Evolutionary conservation across 2,797 vertebrate genomes (phyloP).

Genomic region (Malurus leucopterus): DNA sequence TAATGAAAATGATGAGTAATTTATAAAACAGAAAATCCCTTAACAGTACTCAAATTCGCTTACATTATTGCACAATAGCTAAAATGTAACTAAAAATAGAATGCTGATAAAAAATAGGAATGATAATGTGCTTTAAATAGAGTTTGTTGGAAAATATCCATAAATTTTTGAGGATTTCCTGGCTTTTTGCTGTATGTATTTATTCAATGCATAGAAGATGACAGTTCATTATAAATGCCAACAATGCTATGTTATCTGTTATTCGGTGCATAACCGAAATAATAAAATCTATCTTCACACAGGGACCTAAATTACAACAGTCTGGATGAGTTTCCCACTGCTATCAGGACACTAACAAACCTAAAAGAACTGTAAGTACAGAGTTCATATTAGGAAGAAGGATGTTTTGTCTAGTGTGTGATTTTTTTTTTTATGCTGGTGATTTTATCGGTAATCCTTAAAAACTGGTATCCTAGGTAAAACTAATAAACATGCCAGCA

Average conservation of each 20-base stretch:
- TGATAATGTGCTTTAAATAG: not conserved
- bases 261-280: not conserved
- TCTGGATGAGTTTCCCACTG: conserved; percentile 86
- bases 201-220: not conserved
- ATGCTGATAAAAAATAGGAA: not conserved
- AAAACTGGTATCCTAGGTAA: not conserved
- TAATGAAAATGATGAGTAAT: not conserved
- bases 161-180: conserved; percentile 14
- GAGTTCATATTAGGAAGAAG: not conserved
- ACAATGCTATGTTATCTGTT: not conserved
- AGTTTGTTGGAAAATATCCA: not conserved
- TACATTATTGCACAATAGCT: not conserved
- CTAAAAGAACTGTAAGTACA: conserved; percentile 92
- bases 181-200: not conserved
- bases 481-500: not conserved
- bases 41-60: not conserved
- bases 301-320: conserved; percentile 95
- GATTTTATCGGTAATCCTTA: conserved; percentile 31
- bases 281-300: conserved; percentile 49
- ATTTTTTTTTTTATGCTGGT: conserved; percentile 28
- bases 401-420: conserved; percentile 28
- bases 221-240: not conserved
- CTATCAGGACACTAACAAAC: conserved; percentile 83
- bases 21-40: not conserved
- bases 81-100: not conserved